These are phyloP conservation scores for Bibio marci DNA, from an alignment of 2,888 invertebrate genomes.

Conservation along the genomic window DNA sequence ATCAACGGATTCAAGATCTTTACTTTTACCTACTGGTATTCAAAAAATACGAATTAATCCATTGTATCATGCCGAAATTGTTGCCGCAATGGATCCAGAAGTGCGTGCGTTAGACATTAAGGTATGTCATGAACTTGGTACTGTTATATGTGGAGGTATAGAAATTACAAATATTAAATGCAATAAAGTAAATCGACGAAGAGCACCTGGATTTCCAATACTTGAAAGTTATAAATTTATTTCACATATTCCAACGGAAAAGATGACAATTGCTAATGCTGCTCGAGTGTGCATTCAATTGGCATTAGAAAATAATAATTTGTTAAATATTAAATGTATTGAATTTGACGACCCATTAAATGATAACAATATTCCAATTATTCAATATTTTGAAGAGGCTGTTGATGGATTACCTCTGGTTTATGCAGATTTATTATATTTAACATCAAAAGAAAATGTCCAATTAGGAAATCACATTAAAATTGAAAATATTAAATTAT, in stretches of 20 bases:
- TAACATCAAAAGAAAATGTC: constrained; percentile 19
- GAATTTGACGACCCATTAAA: constrained; percentile 37
- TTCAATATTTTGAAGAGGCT: constrained; percentile 37
- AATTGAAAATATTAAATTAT: constrained; percentile 42
- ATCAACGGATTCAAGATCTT: constrained; percentile 45
- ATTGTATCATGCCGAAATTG: constrained; percentile 35
- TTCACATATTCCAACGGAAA: constrained; percentile 34
- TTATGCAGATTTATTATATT: constrained; percentile 44
- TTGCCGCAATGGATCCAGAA: constrained; percentile 25
- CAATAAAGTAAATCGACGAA: constrained; percentile 50
- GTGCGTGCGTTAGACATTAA: constrained; percentile 21
- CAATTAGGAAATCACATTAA: constrained; percentile 28
- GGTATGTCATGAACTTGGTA: constrained; percentile 17
- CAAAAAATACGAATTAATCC: constrained; percentile 52
- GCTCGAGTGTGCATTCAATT: constrained; percentile 48
- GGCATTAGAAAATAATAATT: constrained; percentile 50
- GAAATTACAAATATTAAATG: constrained; percentile 55
- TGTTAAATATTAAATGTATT: constrained; percentile 40
- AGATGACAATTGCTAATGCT: constrained; percentile 27
- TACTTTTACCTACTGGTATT: constrained; percentile 55
- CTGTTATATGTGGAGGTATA: constrained; percentile 50
- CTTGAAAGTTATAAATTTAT: constrained; percentile 60
- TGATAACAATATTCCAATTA: constrained; percentile 33
- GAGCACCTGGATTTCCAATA: constrained; percentile 54
- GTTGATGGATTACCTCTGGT: constrained; percentile 51